A percentile compares a stretch with the other conserved stretches of the same genome.
Conservation (phyloP, 2,113 vertebrate species). For the Rhea americana region DNA sequence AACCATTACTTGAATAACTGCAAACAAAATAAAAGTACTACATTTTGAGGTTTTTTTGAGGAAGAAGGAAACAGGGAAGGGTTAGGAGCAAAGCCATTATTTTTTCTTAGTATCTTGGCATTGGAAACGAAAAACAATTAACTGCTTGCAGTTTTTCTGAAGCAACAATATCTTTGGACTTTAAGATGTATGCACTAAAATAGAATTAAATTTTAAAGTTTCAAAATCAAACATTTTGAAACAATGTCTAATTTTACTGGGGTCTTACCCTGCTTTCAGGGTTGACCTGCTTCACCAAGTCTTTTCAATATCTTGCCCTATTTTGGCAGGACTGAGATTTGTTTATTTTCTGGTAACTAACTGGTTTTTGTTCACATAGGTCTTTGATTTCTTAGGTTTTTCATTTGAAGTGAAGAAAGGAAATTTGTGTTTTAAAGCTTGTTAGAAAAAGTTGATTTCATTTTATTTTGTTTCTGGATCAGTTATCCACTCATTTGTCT, state of each 20-base stretch:
- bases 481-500: neutral
- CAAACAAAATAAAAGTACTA: neutral
- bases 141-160: neutral
- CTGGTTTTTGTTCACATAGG: neutral
- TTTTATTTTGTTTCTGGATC: constrained; percentile 17
- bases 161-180: neutral
- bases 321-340: neutral
- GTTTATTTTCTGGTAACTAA: neutral
- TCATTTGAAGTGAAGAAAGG: neutral
- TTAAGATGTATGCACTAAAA: neutral
- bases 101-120: neutral
- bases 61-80: neutral
- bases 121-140: neutral
- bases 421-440: neutral
- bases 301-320: neutral
- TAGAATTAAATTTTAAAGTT: neutral
- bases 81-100: accelerated
- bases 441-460: neutral
- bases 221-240: neutral
- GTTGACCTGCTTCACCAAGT: neutral
- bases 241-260: neutral
- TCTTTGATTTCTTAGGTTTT: neutral
- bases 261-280: neutral
- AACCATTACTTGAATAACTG: neutral
- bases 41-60: neutral